Conservation (phyloP, 2,113 vertebrate species). For the Tachycineta bicolor region DNA sequence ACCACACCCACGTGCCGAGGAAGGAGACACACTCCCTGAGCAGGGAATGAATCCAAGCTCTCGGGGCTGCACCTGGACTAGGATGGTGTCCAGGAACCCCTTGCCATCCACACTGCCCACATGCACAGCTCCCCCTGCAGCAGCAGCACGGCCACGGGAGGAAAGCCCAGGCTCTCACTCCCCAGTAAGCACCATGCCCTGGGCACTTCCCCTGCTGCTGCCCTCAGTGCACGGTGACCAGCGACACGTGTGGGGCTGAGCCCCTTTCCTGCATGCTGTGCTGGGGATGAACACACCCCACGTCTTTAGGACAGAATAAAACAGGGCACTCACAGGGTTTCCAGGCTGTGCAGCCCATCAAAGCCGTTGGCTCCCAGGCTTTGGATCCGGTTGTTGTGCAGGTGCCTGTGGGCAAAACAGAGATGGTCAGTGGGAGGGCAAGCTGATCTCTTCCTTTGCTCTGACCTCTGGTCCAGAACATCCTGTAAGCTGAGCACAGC, state of each 20-base stretch:
- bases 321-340: slow-evolving; percentile 90
- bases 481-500: not conserved
- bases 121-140: not conserved
- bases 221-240: fast-evolving
- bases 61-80: not conserved
- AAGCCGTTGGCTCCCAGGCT: slow-evolving; percentile 88
- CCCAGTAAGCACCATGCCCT: not conserved
- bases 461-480: not conserved
- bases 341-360: slow-evolving; percentile 90
- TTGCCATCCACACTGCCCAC: not conserved
- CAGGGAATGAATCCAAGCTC: not conserved
- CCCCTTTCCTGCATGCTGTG: not conserved
- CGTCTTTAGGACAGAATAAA: not conserved
- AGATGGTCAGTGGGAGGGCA: not conserved
- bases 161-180: not conserved
- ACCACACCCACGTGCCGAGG: fast-evolving
- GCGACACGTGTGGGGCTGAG: fast-evolving
- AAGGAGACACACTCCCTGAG: not conserved
- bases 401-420: slow-evolving; percentile 81
- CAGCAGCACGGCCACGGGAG: not conserved
- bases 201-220: not conserved
- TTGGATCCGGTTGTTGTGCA: slow-evolving; percentile 94
- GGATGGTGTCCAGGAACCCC: not conserved
- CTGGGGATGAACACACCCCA: not conserved
- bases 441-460: not conserved